These are phyloP conservation scores for Ptychodera flava DNA, from an alignment of 35 echinoderm and acorn worm species.

Conservation along the genomic window DNA sequence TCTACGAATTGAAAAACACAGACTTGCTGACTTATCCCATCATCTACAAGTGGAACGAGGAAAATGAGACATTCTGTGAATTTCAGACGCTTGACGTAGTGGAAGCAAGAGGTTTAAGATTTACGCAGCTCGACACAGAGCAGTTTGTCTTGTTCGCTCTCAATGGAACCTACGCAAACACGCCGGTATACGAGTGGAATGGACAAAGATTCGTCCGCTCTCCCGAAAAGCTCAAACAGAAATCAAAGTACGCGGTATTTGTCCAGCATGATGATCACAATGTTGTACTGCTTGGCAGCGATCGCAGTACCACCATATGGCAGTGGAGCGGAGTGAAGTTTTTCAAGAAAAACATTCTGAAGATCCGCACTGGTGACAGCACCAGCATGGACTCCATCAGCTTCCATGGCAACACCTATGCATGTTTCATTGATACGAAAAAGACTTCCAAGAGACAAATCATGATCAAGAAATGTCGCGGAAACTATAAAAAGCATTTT, in stretches of 20 bases:
- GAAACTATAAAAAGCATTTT: neutral
- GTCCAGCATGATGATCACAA: neutral
- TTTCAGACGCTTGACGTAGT: neutral
- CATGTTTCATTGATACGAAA: neutral
- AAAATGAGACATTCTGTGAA: neutral
- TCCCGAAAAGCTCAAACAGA: neutral
- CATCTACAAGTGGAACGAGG: neutral
- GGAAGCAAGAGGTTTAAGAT: neutral
- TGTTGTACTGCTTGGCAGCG: neutral
- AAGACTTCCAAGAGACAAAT: neutral
- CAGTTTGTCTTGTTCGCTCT: neutral
- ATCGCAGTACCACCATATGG: neutral
- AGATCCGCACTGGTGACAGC: neutral
- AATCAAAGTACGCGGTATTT: neutral
- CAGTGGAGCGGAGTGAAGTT: neutral
- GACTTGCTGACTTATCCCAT: neutral
- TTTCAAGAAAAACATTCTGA: neutral
- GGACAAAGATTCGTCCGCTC: neutral
- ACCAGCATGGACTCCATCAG: neutral
- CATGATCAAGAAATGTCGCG: neutral
- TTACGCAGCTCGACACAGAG: neutral
- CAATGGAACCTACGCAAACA: neutral
- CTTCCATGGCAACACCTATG: neutral
- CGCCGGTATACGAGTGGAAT: neutral
- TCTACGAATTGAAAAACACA: neutral